These are phyloP conservation scores for Anguilla rostrata DNA, from an alignment of 2,113 vertebrate species.

Conservation along the genomic window DNA sequence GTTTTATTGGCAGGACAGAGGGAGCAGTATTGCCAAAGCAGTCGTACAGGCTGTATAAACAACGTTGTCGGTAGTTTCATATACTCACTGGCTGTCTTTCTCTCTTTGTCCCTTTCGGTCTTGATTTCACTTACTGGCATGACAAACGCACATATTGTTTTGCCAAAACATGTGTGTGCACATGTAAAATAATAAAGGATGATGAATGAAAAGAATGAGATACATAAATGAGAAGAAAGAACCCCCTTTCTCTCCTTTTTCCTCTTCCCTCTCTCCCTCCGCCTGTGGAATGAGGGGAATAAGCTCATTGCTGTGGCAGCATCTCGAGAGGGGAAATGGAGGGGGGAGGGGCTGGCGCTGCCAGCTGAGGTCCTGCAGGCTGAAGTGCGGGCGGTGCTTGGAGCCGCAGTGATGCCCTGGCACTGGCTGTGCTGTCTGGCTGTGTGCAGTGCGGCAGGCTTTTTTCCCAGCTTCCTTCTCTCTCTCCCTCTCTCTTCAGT, in stretches of 20 bases:
- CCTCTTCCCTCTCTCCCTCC: conserved; percentile 2
- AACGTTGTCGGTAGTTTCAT: too few relatives aligned
- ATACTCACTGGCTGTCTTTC: not conserved
- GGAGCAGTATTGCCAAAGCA: too few relatives aligned
- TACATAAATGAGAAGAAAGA: too few relatives aligned
- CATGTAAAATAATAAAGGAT: too few relatives aligned
- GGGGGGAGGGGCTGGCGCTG: not conserved
- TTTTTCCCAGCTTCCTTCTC: too few relatives aligned
- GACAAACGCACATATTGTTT: too few relatives aligned
- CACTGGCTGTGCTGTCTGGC: not conserved
- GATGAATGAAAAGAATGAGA: too few relatives aligned
- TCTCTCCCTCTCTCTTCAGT: too few relatives aligned
- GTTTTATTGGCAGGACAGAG: too few relatives aligned
- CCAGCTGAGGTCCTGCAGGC: not conserved
- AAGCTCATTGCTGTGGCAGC: not conserved
- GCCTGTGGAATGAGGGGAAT: not conserved
- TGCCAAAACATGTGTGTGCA: too few relatives aligned
- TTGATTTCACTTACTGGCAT: too few relatives aligned
- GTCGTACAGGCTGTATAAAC: not conserved
- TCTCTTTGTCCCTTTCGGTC: not conserved
- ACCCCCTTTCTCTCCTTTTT: not conserved
- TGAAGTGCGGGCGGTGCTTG: not conserved
- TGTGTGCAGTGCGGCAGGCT: not conserved
- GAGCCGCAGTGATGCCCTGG: not conserved
- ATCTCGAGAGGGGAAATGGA: not conserved